Base-by-base conservation (phyloP, 2,888 invertebrate species). In the Lepidochrysops patricia region DNA sequence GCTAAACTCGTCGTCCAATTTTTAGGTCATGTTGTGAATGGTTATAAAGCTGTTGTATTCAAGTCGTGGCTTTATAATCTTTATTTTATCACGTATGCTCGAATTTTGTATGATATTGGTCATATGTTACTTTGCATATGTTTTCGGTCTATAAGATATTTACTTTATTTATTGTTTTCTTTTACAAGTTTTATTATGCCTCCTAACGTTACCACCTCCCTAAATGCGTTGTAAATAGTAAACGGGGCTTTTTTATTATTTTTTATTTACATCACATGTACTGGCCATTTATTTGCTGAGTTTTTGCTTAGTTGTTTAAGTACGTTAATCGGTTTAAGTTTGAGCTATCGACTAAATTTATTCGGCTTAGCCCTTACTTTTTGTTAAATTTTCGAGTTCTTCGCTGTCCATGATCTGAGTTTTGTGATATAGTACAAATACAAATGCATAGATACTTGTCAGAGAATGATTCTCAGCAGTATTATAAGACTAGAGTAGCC, bases 391-490 rank as follows among this genome's bases (percentile, higher is more conserved):
- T 37, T 59, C 37, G 26, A 43, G 27, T 57, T 57, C 49, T 35
- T 19, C 13, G 52, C 35, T 52, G 25, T 26, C 50, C 19, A 50
- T 52, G 34, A 52, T 52, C 58, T 71, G 76, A 70, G 71, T 75
- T 75, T 82, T 82, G 79, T 80, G 80, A 85, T 84, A 87, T 84
- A 88, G 88, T 88, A 88, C 87, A 88, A 88, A 87, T 83, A 74
- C 76, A 80, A 75, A 76, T 74, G 75, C 75, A 74, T 71, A n/a
- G n/a, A n/a, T n/a, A 73, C 70, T 67, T 70, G 69, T 69, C 73
- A 77, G 77, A 73, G 71, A 67, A 68, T 71, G 73, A 67, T 68
- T 68, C 70, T 70, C 70, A 76, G 73, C 84, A 85, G 85, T 84
- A 85, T 85, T 84, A 82, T 72, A 67, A 68, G 71, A 67, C 66